Conservation (phyloP, 2,797 vertebrate genomes). For the Platyrinchus mystaceus region DNA sequence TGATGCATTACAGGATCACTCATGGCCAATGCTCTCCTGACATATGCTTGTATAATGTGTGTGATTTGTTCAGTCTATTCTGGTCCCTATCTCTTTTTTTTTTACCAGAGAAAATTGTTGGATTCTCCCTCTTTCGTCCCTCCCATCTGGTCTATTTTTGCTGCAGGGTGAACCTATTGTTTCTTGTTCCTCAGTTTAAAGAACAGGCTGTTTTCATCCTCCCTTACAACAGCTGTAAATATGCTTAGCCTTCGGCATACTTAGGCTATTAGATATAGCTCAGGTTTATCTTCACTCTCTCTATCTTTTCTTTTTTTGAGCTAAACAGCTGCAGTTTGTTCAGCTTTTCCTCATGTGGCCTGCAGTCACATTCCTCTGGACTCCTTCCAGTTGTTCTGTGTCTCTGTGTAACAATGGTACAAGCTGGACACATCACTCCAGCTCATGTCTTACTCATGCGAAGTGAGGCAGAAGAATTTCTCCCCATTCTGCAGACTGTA, state of each 20-base stretch:
- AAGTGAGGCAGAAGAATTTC: not conserved
- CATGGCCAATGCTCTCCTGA: not conserved
- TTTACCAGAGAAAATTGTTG: not conserved
- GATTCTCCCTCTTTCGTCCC: not conserved
- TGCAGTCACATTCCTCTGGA: not conserved
- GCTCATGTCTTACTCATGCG: rapidly evolving
- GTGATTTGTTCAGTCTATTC: not conserved
- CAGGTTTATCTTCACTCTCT: not conserved
- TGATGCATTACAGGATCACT: not conserved
- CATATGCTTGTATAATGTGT: not conserved
- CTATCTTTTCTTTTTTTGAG: not conserved
- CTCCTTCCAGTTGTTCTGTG: not conserved
- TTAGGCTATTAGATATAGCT: not conserved
- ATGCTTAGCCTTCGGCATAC: not conserved
- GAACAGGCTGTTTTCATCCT: not conserved
- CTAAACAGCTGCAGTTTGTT: not conserved
- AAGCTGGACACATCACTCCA: not conserved
- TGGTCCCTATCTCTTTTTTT: not conserved
- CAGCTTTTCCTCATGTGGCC: not conserved
- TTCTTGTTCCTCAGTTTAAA: not conserved
- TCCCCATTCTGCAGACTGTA: not conserved
- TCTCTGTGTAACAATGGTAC: not conserved
- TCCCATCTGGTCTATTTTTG: not conserved
- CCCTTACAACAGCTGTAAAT: not conserved
- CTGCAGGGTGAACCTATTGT: not conserved